Evolutionary conservation across 2,888 invertebrate species (phyloP).

Genomic region (Ophonus ardosiacus): DNA sequence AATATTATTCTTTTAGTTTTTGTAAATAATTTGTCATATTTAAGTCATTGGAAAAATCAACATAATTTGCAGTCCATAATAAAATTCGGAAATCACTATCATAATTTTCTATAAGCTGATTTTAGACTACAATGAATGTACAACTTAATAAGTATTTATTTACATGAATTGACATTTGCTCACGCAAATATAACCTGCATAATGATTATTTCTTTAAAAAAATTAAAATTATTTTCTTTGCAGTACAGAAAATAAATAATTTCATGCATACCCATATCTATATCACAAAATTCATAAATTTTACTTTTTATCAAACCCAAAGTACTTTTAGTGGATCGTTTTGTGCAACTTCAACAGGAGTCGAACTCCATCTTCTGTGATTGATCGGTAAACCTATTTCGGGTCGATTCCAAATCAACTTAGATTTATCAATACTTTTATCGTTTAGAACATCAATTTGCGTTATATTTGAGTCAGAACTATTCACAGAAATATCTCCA

Average conservation of each 20-base stretch:
- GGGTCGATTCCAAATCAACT: slow-evolving; percentile 60
- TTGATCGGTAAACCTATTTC: slow-evolving; percentile 61
- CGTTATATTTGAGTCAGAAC: slow-evolving; percentile 62
- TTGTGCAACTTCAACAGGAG: slow-evolving; percentile 69
- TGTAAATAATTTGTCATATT: no score
- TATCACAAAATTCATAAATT: slow-evolving; percentile 36
- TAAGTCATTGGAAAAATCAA: no score
- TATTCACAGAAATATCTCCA: slow-evolving; percentile 63
- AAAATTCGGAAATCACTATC: neutral
- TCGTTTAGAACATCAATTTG: slow-evolving; percentile 46
- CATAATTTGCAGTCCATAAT: no score
- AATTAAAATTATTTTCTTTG: slow-evolving; percentile 45
- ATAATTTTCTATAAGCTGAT: neutral
- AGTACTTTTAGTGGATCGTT: slow-evolving; percentile 70
- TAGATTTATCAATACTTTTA: slow-evolving; percentile 54
- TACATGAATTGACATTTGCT: slow-evolving; percentile 39
- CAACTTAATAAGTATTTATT: slow-evolving; percentile 25
- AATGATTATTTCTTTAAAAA: neutral
- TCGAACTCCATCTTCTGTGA: slow-evolving; percentile 73
- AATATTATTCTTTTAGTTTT: no score
- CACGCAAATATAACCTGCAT: slow-evolving; percentile 31
- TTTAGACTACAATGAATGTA: neutral
- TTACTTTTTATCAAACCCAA: slow-evolving; percentile 70
- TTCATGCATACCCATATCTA: slow-evolving; percentile 38
- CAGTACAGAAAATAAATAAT: slow-evolving; percentile 48